Percentiles rank a stretch among this genome's conserved stretches.
Conservation (phyloP, 2,113 vertebrate species). For the Neodontobutis hainanensis region DNA sequence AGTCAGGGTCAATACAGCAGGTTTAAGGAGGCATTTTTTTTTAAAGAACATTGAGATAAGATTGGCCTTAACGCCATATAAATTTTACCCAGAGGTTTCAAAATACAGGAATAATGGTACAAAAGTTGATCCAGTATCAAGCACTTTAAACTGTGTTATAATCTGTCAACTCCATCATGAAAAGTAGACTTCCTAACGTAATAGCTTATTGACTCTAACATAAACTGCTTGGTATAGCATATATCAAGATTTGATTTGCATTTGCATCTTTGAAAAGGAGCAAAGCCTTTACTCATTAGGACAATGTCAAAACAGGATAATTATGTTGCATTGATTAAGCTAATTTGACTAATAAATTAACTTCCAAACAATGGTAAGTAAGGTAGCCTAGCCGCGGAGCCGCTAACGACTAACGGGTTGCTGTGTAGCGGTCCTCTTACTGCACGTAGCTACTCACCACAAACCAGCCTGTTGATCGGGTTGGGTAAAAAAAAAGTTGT, state of each 20-base stretch:
- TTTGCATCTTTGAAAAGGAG: not conserved
- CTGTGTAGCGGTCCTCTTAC: constrained; percentile 39
- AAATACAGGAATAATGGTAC: no score
- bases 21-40: no score
- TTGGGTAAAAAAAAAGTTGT: not conserved
- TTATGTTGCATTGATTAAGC: not conserved
- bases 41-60: no score
- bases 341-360: not conserved
- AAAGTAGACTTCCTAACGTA: not conserved
- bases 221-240: not conserved
- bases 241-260: not conserved
- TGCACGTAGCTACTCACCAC: constrained; percentile 54
- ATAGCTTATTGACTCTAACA: not conserved
- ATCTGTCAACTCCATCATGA: not conserved
- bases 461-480: not conserved
- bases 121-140: no score
- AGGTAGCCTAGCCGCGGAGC: constrained; percentile 38
- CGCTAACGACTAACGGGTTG: constrained; percentile 47
- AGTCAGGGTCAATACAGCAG: no score
- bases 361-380: constrained; percentile 13
- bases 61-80: no score
- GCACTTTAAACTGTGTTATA: no score
- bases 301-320: not conserved
- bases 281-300: no score
- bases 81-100: no score